phyloP scores from a whole-genome alignment of 1,140 invertebrate genomes.

The Leptinotarsa undecemlineata region DNA sequence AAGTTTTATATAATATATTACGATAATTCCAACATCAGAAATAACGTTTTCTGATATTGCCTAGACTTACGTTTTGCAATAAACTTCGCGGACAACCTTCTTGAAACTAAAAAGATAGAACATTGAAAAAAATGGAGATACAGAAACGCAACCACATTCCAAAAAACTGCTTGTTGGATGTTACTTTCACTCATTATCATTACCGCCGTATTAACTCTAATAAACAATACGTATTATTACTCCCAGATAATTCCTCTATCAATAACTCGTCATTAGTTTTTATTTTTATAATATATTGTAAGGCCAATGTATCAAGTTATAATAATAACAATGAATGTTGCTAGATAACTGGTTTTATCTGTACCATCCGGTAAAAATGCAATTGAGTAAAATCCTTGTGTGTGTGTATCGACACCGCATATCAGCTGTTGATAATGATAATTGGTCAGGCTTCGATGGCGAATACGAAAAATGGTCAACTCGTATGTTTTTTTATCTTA shows the following conservation, averaged over 20 bases:
- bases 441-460: background rate
- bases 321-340: background rate
- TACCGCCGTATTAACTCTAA: too few relatives aligned
- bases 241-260: background rate
- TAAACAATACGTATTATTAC: too few relatives aligned
- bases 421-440: background rate
- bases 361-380: conserved; percentile 3
- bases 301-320: background rate
- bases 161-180: too few relatives aligned
- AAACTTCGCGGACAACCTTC: too few relatives aligned
- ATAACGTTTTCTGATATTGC: too few relatives aligned
- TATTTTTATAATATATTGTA: background rate
- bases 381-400: background rate
- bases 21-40: too few relatives aligned
- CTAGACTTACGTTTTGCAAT: too few relatives aligned
- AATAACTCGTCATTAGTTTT: background rate
- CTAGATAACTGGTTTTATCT: background rate
- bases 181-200: too few relatives aligned
- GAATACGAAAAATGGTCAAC: background rate
- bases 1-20: too few relatives aligned
- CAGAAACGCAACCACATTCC: too few relatives aligned
- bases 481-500: conserved; percentile 1
- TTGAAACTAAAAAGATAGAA: too few relatives aligned
- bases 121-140: too few relatives aligned
- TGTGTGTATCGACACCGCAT: background rate